Base-by-base conservation (phyloP, 1,140 invertebrate genomes). In the Cotesia typhae region DNA sequence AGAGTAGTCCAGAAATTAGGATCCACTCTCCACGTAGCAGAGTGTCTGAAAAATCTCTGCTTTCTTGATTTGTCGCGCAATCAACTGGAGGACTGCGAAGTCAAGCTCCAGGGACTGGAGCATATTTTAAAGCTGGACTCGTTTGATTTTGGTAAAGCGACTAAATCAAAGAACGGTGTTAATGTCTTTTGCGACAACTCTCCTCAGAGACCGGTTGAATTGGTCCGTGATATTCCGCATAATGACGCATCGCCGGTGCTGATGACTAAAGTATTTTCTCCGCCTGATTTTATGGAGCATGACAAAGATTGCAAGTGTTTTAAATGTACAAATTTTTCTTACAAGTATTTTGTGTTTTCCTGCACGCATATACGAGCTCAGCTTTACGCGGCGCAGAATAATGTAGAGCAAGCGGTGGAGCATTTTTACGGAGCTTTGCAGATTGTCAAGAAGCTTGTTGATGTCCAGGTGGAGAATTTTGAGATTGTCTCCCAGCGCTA, bases 101-200 rank as follows among this genome's bases (percentile, higher is more conserved):
- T 84, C 1, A 83, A 83, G 60, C 67, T 87, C 3, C 79, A 80
- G 35, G 79, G 81, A 0, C 71, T 86, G 4, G 85, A 87, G 52
- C 76, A 82, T 12, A 83, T 87, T 20, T 65, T 87, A 4, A 76
- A 76, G 9, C 77, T 85, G 2, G 83, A 85, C 6, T 76, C 68
- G 2, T 76, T 82, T 61, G 61, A 76, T 63, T 1, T 78, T 77
- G 0, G 78, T 78, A 72, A 70, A 73, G 9, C 28, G 71, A 20
- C 71, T 72, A 41, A 4, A 20, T 5, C n/a, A 36, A 28, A 73
- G 41, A 10, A 2, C 2, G 41, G 2, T 9, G 0, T 6, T 14
- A 65, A 68, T 61, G 4, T 28, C 28, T 47, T 57, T 53, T 20
- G 59, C 2, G 37, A 61, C 2, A 37, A 59, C 17, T 74, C 74